These are phyloP conservation scores for Phrynocephalus guinanensis DNA, from an alignment of 2,797 vertebrate species.

Conservation along the genomic window DNA sequence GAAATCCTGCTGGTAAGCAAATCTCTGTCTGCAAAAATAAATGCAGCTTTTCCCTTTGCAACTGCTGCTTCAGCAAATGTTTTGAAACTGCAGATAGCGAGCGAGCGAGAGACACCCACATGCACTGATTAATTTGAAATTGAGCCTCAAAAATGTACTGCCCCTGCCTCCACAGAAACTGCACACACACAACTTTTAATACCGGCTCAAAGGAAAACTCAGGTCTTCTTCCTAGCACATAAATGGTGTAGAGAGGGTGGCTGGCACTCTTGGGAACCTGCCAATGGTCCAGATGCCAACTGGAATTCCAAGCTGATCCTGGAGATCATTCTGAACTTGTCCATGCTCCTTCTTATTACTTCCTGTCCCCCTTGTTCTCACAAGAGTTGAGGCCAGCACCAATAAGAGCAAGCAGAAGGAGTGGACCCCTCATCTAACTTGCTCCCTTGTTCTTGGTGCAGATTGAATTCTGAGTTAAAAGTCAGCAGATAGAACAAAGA, in stretches of 20 bases:
- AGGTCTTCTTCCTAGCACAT: not conserved
- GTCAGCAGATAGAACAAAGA: not conserved
- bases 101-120: not conserved
- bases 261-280: not conserved
- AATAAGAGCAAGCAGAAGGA: not conserved
- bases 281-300: not conserved
- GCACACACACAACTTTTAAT: not conserved
- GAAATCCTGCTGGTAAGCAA: constrained; percentile 31
- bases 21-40: constrained; percentile 1
- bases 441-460: not conserved
- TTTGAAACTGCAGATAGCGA: not conserved
- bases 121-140: not conserved
- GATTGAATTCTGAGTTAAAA: not conserved
- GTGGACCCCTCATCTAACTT: not conserved
- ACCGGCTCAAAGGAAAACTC: not conserved
- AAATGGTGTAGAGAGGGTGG: not conserved
- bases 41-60: not conserved
- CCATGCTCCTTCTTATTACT: not conserved
- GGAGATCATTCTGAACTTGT: not conserved
- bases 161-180: not conserved
- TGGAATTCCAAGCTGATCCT: not conserved
- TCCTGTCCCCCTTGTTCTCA: not conserved
- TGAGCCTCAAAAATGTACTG: fast-evolving
- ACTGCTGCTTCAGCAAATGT: not conserved
- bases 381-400: not conserved